Percentiles rank a stretch among this genome's conserved stretches.
These are phyloP conservation scores for Panzeria rudis DNA, from an alignment of 2,888 invertebrate genomes.

Conservation along the genomic window DNA sequence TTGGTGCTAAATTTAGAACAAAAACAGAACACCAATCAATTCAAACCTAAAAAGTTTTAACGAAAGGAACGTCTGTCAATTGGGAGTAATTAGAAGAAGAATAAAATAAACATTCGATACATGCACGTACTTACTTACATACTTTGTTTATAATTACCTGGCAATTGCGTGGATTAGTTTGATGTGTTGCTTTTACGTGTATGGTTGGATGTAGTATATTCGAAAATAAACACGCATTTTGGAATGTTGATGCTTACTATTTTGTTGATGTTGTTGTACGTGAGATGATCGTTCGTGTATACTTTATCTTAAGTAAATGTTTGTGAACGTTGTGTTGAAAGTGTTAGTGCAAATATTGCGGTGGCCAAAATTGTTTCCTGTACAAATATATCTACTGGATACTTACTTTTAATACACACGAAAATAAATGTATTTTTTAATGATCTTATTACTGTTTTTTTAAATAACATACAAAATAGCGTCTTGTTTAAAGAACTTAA, in stretches of 20 bases:
- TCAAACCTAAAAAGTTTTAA: neutral
- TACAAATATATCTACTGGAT: neutral
- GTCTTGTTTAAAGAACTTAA: neutral
- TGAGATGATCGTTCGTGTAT: conserved; percentile 43
- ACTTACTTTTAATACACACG: neutral
- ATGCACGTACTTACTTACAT: conserved; percentile 36
- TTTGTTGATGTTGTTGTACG: conserved; percentile 45
- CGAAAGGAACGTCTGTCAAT: conserved; percentile 17
- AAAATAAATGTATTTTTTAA: conserved; percentile 6
- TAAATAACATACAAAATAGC: conserved; percentile 8
- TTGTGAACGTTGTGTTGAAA: conserved; percentile 33
- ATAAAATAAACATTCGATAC: conserved; percentile 27
- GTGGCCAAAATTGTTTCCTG: conserved; percentile 55
- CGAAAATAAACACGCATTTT: conserved; percentile 24
- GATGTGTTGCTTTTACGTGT: neutral
- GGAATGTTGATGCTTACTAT: conserved; percentile 50
- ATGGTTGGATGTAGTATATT: neutral
- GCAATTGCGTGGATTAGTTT: conserved; percentile 57
- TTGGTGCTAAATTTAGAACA: conserved; percentile 57
- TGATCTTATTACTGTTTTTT: neutral
- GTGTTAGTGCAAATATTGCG: conserved; percentile 51
- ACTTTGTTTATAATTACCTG: conserved; percentile 47
- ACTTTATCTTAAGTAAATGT: conserved; percentile 44
- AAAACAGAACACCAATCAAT: conserved; percentile 30
- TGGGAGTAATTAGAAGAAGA: conserved; percentile 36